These are phyloP conservation scores for Heliconius eleuchia DNA, from an alignment of 1,140 invertebrate genomes.

Conservation along the genomic window DNA sequence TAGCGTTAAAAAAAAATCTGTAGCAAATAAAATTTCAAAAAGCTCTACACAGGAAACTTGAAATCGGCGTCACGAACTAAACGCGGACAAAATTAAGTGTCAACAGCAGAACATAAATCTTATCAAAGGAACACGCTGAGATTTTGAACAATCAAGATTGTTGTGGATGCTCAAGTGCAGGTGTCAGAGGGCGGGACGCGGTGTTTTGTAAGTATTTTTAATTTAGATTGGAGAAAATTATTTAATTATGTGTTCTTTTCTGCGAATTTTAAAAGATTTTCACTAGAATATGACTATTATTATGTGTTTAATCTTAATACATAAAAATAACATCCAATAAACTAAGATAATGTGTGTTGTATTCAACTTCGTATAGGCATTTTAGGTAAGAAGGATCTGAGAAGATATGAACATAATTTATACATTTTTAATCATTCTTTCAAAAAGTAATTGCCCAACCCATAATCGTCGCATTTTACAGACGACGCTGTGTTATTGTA, in stretches of 20 bases:
- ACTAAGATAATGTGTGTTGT: no score
- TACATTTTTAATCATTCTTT: no score
- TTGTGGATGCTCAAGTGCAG: conserved; percentile 8
- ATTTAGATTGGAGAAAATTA: background rate
- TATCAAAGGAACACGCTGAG: conserved; percentile 42
- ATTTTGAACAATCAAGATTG: conserved; percentile 44
- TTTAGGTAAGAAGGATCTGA: no score
- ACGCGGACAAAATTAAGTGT: conserved; percentile 46
- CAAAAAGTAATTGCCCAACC: no score
- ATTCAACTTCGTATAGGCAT: no score
- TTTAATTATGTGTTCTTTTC: background rate
- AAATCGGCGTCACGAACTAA: conserved; percentile 36
- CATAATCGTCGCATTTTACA: no score
- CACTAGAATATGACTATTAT: no score
- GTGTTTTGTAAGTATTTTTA: background rate
- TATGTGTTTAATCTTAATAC: no score
- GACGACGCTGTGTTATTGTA: no score
- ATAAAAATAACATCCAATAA: no score
- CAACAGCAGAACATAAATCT: conserved; percentile 47
- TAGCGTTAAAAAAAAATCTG: background rate
- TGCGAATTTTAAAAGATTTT: background rate
- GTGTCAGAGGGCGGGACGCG: background rate
- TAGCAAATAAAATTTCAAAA: background rate
- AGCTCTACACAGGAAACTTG: conserved; percentile 20
- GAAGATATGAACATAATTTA: no score